A percentile compares a stretch with the other conserved stretches of the same genome.
Evolutionary conservation across 64 coral and sea anemone genomes (phyloP).

Genomic region (Exaiptasia diaphana): DNA sequence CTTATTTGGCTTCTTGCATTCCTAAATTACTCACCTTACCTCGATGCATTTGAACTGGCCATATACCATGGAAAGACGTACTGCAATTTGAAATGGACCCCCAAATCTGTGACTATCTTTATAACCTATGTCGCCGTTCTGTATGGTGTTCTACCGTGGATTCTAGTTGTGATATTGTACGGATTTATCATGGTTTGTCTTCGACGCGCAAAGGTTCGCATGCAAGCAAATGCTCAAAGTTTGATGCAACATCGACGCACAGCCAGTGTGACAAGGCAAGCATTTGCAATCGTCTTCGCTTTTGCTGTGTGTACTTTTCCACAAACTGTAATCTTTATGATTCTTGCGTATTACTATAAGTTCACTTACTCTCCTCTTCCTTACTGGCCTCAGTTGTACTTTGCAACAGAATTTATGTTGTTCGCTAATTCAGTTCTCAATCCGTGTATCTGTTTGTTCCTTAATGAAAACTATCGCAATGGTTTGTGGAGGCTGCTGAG

Average conservation of each 20-base stretch:
- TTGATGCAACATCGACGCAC: neutral
- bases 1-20: conserved; percentile 29
- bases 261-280: conserved; percentile 10
- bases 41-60: conserved; percentile 2
- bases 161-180: conserved; percentile 21
- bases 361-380: neutral
- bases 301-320: conserved; percentile 12
- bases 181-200: neutral
- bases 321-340: neutral
- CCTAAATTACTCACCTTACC: neutral
- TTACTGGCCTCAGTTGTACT: neutral
- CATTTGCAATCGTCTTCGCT: neutral
- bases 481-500: neutral
- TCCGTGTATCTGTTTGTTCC: conserved; percentile 4
- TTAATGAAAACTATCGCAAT: conserved; percentile 17
- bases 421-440: neutral
- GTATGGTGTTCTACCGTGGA: neutral
- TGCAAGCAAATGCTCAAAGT: neutral
- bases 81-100: neutral
- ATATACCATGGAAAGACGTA: neutral
- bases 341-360: neutral
- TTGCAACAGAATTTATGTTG: neutral
- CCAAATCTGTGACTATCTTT: neutral
- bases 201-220: neutral
- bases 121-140: neutral